phyloP scores from a whole-genome alignment of 2,888 invertebrate species.

The Yponomeuta sedellus region DNA sequence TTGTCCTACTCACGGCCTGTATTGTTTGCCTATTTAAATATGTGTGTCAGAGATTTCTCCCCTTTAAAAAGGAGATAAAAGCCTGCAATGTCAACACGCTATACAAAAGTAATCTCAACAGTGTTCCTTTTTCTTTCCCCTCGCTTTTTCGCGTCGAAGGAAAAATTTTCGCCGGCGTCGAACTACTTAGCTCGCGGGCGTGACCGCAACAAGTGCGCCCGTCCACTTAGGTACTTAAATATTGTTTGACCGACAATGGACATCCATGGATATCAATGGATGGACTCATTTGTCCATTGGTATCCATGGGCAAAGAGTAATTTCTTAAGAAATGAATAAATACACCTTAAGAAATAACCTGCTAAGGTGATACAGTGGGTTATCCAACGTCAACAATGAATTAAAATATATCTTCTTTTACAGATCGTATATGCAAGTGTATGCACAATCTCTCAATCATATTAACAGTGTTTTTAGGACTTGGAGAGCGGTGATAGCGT shows the following conservation, averaged over 20 bases:
- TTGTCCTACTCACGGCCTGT: slow-evolving; percentile 23
- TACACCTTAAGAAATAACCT: too few relatives aligned
- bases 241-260: neutral
- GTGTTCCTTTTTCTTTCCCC: slow-evolving; percentile 41
- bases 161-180: slow-evolving; percentile 26
- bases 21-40: slow-evolving; percentile 73
- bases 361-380: too few relatives aligned
- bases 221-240: neutral
- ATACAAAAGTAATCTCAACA: slow-evolving; percentile 67
- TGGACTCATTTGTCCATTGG: too few relatives aligned
- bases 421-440: too few relatives aligned
- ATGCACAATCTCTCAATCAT: too few relatives aligned
- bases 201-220: neutral
- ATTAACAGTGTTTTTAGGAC: too few relatives aligned
- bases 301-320: too few relatives aligned
- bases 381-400: too few relatives aligned
- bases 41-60: slow-evolving; percentile 69
- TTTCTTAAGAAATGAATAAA: neutral
- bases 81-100: slow-evolving; percentile 68
- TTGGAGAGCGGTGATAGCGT: too few relatives aligned
- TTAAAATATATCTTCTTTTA: too few relatives aligned
- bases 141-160: slow-evolving; percentile 29
- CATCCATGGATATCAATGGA: neutral
- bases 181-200: slow-evolving; percentile 18
- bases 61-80: slow-evolving; percentile 69